These are phyloP conservation scores for Tricholaema leucomelas DNA, from an alignment of 2,113 vertebrate species.

Conservation along the genomic window DNA sequence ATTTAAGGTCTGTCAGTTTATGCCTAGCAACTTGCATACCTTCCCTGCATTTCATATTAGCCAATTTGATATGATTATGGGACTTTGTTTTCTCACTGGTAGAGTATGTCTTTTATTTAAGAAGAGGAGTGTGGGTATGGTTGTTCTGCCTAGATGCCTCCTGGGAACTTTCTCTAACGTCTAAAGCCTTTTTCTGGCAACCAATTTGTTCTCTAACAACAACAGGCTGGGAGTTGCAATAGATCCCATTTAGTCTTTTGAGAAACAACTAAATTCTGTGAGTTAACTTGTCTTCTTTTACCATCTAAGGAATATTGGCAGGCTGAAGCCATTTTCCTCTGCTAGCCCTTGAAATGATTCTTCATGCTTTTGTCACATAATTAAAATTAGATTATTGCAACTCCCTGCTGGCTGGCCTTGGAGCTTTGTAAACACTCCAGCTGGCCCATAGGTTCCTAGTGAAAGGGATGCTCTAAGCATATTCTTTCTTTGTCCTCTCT, in stretches of 20 bases:
- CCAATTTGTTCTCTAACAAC: slow-evolving; percentile 39
- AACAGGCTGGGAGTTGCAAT: slow-evolving; percentile 46
- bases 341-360: slow-evolving; percentile 79
- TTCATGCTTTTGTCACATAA: slow-evolving; percentile 82
- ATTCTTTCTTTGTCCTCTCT: slow-evolving; percentile 58
- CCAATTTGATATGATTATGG: neutral
- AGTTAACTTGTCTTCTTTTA: slow-evolving; percentile 74
- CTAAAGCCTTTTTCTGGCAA: slow-evolving; percentile 42
- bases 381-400: slow-evolving; percentile 83
- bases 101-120: neutral
- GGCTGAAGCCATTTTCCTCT: slow-evolving; percentile 72
- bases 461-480: slow-evolving; percentile 71
- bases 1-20: neutral
- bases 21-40: neutral
- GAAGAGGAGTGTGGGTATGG: neutral
- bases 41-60: neutral
- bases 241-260: slow-evolving; percentile 65
- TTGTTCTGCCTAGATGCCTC: slow-evolving; percentile 15
- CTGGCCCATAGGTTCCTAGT: slow-evolving; percentile 71
- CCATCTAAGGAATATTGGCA: slow-evolving; percentile 80
- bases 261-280: slow-evolving; percentile 67
- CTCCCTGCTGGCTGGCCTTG: slow-evolving; percentile 74
- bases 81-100: neutral
- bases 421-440: slow-evolving; percentile 76
- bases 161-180: slow-evolving; percentile 39